phyloP scores from a whole-genome alignment of 2,113 vertebrate species.

The Pelmatolapia mariae region DNA sequence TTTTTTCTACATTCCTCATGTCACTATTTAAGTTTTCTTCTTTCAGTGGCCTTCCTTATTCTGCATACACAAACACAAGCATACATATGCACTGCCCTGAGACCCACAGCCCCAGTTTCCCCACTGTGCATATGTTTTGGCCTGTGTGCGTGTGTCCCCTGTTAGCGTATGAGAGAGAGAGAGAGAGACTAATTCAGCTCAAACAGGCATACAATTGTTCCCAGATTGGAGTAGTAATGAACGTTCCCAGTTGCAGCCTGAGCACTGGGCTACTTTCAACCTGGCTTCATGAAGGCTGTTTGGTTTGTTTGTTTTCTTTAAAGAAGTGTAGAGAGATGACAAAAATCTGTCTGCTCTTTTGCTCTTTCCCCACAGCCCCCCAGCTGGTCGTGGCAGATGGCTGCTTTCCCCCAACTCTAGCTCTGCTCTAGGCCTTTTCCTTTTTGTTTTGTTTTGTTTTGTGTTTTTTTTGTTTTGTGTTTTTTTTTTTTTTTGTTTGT shows the following conservation, averaged over 20 bases:
- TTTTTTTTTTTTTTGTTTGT: no score
- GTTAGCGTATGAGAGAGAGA: background rate
- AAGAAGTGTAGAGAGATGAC: background rate
- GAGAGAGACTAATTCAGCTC: background rate
- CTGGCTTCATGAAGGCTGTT: background rate
- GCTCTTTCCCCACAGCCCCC: background rate
- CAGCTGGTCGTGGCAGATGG: background rate
- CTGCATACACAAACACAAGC: background rate
- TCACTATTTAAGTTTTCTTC: background rate
- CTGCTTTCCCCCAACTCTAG: background rate
- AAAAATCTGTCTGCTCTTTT: background rate
- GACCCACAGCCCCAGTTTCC: background rate
- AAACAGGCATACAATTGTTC: background rate
- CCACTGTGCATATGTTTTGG: slow-evolving; percentile 21
- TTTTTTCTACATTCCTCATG: background rate
- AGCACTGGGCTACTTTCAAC: background rate
- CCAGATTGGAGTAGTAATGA: slow-evolving; percentile 16
- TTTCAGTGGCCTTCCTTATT: background rate
- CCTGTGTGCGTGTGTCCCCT: background rate
- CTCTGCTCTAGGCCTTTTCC: background rate
- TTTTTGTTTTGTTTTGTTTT: background rate
- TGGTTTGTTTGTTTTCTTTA: background rate
- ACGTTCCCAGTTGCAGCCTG: background rate
- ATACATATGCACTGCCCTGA: background rate
- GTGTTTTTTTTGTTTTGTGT: no score